Base-by-base conservation (phyloP, 2,113 vertebrate genomes). In the Platysternon megacephalum region DNA sequence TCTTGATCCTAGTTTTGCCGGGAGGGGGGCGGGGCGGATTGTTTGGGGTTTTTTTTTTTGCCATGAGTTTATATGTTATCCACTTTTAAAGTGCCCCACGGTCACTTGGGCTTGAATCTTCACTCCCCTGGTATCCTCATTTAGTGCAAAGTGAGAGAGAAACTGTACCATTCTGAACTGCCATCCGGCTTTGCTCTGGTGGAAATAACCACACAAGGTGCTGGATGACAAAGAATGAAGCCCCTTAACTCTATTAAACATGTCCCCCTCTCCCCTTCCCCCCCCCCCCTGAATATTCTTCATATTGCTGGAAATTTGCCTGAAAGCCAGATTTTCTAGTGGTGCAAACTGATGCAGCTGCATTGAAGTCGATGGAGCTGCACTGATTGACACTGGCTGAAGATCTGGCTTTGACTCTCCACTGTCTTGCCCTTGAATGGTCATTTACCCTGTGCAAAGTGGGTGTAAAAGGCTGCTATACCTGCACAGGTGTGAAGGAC, bases 231-330 rank as follows among this genome's bases (percentile, higher is more conserved):
- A 87, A 95, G 95, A 93, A 97, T 49, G 84, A 96, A 92, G 95
- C 93, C 91, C 93, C 93, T 97, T 97, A 97, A 97, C 97, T 97
- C 93, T 74, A 39, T 95, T 97, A 97, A 95, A 91, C 95, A 97
- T 95, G 95, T 49, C 49, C 4, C 49, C 13, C 13, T 49, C 14
- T 5, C 48, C 48, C 12, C 48, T 4, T 13, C 17, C 65, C 6
- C 32, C 32, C 9, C 3, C n/a, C 8, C n/a, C 65, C 39, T 1
- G 3, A 28, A 46, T 44, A 76, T 44, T 26, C 42, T 44, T 22
- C 19, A 5, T 44, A 28, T 78, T 13, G 2, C 39, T 44, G n/a
- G 65, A 46, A 14, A 11, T 29, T 78, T 28, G 4, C 21, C 72
- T 6, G 39, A 74, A 13, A 46, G 22, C 12, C 74, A 78, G 24